phyloP scores from a whole-genome alignment of 2,888 invertebrate species.

The Tricholauxania praeusta region DNA sequence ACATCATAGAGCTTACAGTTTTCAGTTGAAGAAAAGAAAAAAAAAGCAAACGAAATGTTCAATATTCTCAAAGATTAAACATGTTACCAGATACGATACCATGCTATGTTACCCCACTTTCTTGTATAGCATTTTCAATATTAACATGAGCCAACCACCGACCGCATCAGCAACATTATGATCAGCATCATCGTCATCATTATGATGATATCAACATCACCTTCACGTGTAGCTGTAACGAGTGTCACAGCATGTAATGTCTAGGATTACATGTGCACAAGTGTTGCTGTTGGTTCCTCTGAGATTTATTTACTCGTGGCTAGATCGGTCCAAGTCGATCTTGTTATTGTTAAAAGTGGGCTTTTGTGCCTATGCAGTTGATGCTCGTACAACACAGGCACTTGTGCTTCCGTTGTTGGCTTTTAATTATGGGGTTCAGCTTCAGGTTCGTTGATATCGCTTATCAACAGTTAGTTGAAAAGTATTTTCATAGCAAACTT shows the following conservation, averaged over 20 bases:
- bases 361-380: neutral
- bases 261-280: conserved; percentile 24
- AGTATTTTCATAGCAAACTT: neutral
- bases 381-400: neutral
- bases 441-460: conserved; percentile 1
- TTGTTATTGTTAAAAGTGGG: conserved; percentile 3
- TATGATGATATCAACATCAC: conserved; percentile 15
- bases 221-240: conserved; percentile 32
- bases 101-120: neutral
- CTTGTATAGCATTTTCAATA: neutral
- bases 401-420: neutral
- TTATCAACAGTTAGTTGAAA: neutral
- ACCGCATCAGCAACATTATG: conserved; percentile 2
- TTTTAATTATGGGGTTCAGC: conserved; percentile 9
- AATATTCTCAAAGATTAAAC: conserved; percentile 6
- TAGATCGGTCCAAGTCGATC: neutral
- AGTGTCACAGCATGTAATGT: conserved; percentile 30
- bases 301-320: neutral
- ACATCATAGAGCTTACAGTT: no score
- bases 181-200: conserved; percentile 17
- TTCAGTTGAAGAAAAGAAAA: no score
- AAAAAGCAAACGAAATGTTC: neutral
- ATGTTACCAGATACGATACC: conserved; percentile 23
- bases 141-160: neutral
- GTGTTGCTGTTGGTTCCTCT: conserved; percentile 13